Percentiles rank a stretch among this genome's conserved stretches.
These are phyloP conservation scores for Hirudo medicinalis DNA, from an alignment of 1,140 invertebrate species.

Conservation along the genomic window DNA sequence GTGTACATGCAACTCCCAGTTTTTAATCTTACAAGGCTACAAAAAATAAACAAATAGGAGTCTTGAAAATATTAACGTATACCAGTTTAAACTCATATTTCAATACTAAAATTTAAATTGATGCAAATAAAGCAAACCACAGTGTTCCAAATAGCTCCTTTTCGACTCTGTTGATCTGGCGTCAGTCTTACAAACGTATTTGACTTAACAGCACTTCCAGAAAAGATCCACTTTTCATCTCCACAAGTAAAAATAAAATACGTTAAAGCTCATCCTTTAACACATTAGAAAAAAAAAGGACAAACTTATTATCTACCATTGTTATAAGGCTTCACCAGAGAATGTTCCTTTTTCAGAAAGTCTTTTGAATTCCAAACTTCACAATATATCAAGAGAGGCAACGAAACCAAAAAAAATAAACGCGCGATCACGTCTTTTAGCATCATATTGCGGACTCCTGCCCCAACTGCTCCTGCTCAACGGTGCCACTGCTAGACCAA, in stretches of 20 bases:
- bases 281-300: too few species aligned
- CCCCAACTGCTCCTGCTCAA: too few species aligned
- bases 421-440: too few species aligned
- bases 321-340: slow-evolving; percentile 19
- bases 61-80: not conserved
- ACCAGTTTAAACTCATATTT: not conserved
- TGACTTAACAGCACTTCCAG: slow-evolving; percentile 84
- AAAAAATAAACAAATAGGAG: slow-evolving; percentile 27
- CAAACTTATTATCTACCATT: too few species aligned
- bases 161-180: slow-evolving; percentile 75
- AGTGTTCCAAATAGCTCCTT: slow-evolving; percentile 87
- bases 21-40: slow-evolving; percentile 64
- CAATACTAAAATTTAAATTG: not conserved
- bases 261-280: not conserved
- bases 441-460: too few species aligned
- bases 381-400: not conserved
- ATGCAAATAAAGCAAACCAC: slow-evolving; percentile 49
- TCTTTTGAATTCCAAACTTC: slow-evolving; percentile 9
- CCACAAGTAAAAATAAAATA: not conserved
- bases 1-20: slow-evolving; percentile 93
- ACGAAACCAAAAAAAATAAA: not conserved
- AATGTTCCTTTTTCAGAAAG: slow-evolving; percentile 17
- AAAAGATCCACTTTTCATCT: not conserved
- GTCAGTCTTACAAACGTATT: slow-evolving; percentile 86
- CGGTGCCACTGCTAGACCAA: too few species aligned